Percentiles rank a stretch among this genome's conserved stretches.
Evolutionary conservation across 1,140 invertebrate species (phyloP).

Genomic region (Bombus pyrosoma): DNA sequence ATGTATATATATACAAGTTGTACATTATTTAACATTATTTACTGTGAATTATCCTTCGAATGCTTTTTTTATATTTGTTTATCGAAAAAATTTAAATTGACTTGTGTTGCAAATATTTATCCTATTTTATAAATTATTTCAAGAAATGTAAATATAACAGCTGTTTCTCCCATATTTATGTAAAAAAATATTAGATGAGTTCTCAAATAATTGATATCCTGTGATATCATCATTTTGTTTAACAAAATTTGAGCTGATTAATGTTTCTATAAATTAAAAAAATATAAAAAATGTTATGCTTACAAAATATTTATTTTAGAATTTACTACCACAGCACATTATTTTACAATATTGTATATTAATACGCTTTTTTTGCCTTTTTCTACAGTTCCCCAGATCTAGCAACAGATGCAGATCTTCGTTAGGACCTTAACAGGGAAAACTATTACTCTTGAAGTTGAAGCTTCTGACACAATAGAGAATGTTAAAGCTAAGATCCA

Average conservation of each 20-base stretch:
- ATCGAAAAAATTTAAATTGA: not conserved
- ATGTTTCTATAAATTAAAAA: no score
- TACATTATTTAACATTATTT: not conserved
- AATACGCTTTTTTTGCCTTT: no score
- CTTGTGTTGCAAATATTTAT: not conserved
- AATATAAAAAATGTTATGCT: no score
- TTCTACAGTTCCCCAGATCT: not conserved
- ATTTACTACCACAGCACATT: no score
- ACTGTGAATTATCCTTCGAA: not conserved
- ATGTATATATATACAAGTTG: not conserved
- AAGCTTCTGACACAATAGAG: no score
- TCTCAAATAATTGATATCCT: not conserved
- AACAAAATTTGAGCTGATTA: no score
- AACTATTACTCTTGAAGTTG: no score
- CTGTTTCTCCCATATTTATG: not conserved
- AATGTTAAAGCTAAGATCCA: no score
- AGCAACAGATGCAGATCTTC: not conserved
- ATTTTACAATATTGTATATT: no score
- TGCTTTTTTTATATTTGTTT: not conserved
- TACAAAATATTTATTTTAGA: no score
- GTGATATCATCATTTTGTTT: not conserved
- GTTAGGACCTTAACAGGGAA: not conserved
- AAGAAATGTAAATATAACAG: not conserved
- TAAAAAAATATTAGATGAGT: not conserved
- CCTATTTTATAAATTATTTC: slow-evolving; percentile 18